Evolutionary conservation across 2,888 invertebrate genomes (phyloP).

Genomic region (Venustoraphidia nigricollis): DNA sequence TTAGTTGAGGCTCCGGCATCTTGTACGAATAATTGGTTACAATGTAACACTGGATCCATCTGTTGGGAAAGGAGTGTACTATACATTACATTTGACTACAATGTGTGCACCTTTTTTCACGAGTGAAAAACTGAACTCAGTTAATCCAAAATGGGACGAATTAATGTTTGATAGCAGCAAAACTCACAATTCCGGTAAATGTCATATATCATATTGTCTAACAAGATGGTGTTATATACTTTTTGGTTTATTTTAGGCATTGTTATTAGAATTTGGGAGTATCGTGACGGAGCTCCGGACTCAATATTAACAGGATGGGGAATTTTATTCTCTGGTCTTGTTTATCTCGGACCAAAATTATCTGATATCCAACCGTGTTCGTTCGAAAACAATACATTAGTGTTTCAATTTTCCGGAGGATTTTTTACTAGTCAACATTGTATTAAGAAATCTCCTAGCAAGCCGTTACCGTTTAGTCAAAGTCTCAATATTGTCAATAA

Average conservation of each 20-base stretch:
- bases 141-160: constrained; percentile 69
- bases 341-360: constrained; percentile 55
- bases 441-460: constrained; percentile 21
- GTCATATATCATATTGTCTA: neutral
- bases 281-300: constrained; percentile 29
- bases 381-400: constrained; percentile 54
- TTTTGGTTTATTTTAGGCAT: constrained; percentile 19
- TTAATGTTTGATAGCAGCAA: constrained; percentile 43
- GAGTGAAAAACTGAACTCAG: constrained; percentile 55
- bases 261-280: constrained; percentile 32
- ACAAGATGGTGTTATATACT: constrained; percentile 2
- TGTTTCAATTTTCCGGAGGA: constrained; percentile 80
- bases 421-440: constrained; percentile 52
- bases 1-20: constrained; percentile 58
- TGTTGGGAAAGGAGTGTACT: constrained; percentile 47
- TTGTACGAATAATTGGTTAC: constrained; percentile 57
- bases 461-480: constrained; percentile 20
- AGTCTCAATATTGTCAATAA: constrained; percentile 21
- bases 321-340: constrained; percentile 68
- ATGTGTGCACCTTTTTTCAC: constrained; percentile 76
- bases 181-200: constrained; percentile 1
- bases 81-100: constrained; percentile 63
- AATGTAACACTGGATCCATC: constrained; percentile 35
- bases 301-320: constrained; percentile 64
- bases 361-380: constrained; percentile 47